Evolutionary conservation across 2,888 invertebrate genomes (phyloP).

Genomic region (Caenorhabditis drosophilae): DNA sequence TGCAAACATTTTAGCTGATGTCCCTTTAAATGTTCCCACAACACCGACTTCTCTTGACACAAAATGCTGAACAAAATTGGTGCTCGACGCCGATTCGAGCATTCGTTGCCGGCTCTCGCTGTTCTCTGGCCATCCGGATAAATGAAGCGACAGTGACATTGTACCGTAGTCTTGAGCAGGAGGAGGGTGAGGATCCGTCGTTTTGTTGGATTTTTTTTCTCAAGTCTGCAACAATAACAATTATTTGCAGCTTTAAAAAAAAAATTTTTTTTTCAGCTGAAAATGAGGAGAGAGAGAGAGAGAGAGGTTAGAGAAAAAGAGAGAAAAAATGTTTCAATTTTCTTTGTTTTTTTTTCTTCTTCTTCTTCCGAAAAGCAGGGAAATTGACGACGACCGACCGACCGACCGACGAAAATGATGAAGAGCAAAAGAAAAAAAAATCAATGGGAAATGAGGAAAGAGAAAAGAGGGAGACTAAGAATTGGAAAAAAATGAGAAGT

Average conservation of each 20-base stretch:
- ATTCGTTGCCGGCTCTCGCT: conserved; percentile 51
- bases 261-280: no score
- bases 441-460: neutral
- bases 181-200: neutral
- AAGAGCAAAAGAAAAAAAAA: conserved; percentile 1
- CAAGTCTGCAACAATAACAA: no score
- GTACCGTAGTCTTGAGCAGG: neutral
- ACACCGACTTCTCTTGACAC: conserved; percentile 32
- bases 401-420: neutral
- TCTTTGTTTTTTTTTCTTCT: no score
- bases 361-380: no score
- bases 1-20: conserved; percentile 4
- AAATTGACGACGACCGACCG: no score
- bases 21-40: neutral
- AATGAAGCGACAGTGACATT: conserved; percentile 39
- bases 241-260: no score
- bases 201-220: no score
- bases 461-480: neutral
- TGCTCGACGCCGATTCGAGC: conserved; percentile 48
- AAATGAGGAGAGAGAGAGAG: no score
- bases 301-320: no score
- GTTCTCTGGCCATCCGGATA: conserved; percentile 50
- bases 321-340: no score
- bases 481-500: neutral
- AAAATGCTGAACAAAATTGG: conserved; percentile 42